Percentiles rank a stretch among this genome's conserved stretches.
phyloP scores from a whole-genome alignment of 1,140 invertebrate genomes.

The Himalopsyche phryganea region DNA sequence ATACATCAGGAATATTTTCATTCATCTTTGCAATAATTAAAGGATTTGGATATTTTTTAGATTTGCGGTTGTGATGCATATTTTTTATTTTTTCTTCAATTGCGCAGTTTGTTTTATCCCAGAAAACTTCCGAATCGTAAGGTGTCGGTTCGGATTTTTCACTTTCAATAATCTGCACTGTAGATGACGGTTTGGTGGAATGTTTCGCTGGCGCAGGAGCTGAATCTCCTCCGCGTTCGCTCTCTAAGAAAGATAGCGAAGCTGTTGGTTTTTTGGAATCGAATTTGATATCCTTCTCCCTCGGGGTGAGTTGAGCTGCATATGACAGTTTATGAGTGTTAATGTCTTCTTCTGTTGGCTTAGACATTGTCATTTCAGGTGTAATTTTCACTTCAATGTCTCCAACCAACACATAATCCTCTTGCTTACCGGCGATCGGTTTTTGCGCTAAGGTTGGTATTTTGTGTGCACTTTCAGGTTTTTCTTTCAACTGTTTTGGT shows the following conservation, averaged over 20 bases:
- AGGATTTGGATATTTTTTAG: constrained; percentile 54
- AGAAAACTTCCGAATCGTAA: constrained; percentile 44
- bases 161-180: constrained; percentile 40
- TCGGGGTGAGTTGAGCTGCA: not conserved
- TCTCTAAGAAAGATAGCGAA: constrained; percentile 19
- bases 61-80: constrained; percentile 50
- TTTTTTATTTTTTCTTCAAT: constrained; percentile 56
- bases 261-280: not conserved
- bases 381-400: constrained; percentile 29
- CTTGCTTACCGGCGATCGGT: not conserved
- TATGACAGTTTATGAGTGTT: constrained; percentile 7
- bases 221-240: not conserved
- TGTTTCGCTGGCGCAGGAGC: constrained; percentile 7
- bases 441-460: constrained; percentile 36
- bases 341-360: not conserved
- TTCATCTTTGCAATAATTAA: constrained; percentile 59
- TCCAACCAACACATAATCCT: constrained; percentile 26
- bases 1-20: constrained; percentile 52
- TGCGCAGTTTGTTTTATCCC: constrained; percentile 47
- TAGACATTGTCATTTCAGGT: constrained; percentile 5
- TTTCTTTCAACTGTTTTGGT: not conserved
- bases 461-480: constrained; percentile 35
- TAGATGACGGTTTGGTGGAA: constrained; percentile 39
- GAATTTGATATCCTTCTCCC: constrained; percentile 2
- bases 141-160: constrained; percentile 42